Evolutionary conservation across 2,113 vertebrate genomes (phyloP), one percentile per base, ranked within the genome.

Genomic region (Rhinolophus ferrumequinum): DNA sequence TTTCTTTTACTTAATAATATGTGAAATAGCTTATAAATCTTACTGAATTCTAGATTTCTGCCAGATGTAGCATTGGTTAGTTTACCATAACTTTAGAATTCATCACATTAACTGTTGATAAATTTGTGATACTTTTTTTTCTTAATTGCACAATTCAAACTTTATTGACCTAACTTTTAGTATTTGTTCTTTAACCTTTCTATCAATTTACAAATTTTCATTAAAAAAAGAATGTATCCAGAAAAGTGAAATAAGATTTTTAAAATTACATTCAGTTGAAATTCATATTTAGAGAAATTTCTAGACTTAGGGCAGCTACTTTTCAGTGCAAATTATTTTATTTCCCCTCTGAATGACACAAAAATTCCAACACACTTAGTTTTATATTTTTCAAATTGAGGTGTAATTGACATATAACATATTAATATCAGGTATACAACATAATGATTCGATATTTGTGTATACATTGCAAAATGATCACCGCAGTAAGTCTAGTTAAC

Each of bases 1-100:
- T 90, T 90, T 90, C 72, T 89, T 97, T 95, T 86, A n/a, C 33
- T 69, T 95, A 56, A 67, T 54, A 64, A 24, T 88, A 47, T 75
- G 33, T 72, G 76, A 86, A 89, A 66, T 60, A 86, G 56, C 41
- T 54, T 91, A 88, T 81, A 88, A 95, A 54, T 97, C 5, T 5
- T 94, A 15, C 16, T 64, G 13, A 91, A 84, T 83, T 54, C 60
- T 77, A 80, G 54, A 76, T 90, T 90, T 94, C 58, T 93, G 30
- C 7, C 52, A 90, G 62, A 92, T 19, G 1, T 83, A 84, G 5
- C 24, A 64, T 54, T 85, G 21, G 54, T 90, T 70, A 86, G 47
- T 69, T 93, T 52, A 72, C 22, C 26, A 13, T 80, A 73, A 94
- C 21, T 76, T 58, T 56, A 86, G 35, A 94, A 79, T 95, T 90